phyloP scores from a whole-genome alignment of 2,113 vertebrate genomes.

The Perccottus glenii region DNA sequence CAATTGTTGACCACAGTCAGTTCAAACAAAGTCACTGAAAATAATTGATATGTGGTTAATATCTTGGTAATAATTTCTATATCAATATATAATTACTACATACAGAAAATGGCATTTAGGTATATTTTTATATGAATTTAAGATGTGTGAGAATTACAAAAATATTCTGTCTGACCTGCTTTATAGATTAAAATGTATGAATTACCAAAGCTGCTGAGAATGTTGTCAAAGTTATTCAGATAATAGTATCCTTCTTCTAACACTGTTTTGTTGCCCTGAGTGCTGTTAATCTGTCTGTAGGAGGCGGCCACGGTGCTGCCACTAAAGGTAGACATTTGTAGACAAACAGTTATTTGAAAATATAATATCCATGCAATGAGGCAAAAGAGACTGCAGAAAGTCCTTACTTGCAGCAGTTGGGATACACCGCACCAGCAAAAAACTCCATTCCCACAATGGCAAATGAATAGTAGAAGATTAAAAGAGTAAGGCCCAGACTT shows the following conservation, averaged over 20 bases:
- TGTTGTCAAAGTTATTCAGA: constrained; percentile 98
- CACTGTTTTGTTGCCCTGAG: constrained; percentile 86
- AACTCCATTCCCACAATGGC: constrained; percentile 99
- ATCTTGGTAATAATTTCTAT: too few relatives aligned
- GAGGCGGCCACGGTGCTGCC: constrained; percentile 91
- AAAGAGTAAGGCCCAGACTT: constrained; percentile 93
- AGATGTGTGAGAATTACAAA: too few relatives aligned
- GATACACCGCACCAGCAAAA: constrained; percentile 89
- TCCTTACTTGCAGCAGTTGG: constrained; percentile 98
- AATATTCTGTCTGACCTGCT: too few relatives aligned
- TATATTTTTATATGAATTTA: too few relatives aligned
- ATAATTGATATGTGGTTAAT: background rate
- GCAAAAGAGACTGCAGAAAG: background rate
- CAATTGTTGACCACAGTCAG: constrained; percentile 98
- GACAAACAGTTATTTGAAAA: background rate
- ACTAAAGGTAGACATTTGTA: constrained; percentile 65
- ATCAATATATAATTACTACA: background rate
- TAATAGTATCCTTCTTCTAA: constrained; percentile 95
- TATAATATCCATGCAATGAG: background rate
- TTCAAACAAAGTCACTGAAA: constrained; percentile 94
- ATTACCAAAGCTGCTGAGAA: constrained; percentile 95
- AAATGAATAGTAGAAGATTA: constrained; percentile 98
- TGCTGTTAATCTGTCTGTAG: constrained; percentile 87
- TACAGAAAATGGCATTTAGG: background rate
- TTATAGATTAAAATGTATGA: background rate